Evolutionary conservation across 2,888 invertebrate species (phyloP).

Genomic region (Synanthedon formicaeformis): DNA sequence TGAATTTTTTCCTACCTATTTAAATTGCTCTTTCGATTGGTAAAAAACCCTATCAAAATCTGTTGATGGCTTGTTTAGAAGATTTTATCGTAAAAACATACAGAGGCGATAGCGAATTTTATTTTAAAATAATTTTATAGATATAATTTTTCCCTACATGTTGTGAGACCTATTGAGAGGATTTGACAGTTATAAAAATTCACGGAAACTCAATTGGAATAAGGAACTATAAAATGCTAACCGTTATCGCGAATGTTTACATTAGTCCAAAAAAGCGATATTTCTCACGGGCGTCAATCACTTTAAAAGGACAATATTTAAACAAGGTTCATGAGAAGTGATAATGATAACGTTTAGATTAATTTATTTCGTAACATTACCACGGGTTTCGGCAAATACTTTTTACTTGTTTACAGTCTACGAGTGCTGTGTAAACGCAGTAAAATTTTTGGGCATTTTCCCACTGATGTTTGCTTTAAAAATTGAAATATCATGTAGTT

Average conservation of each 20-base stretch:
- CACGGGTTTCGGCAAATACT: neutral
- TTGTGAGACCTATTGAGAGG: neutral
- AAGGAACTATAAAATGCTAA: neutral
- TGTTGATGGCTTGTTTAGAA: no score
- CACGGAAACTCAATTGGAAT: neutral
- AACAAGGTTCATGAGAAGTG: neutral
- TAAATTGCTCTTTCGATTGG: no score
- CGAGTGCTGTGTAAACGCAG: neutral
- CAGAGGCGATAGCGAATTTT: no score
- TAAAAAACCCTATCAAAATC: no score
- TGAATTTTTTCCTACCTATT: no score
- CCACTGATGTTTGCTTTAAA: neutral
- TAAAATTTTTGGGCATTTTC: neutral
- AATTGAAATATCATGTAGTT: no score
- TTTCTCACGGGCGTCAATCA: conserved; percentile 4
- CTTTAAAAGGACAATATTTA: conserved; percentile 1
- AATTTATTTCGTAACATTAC: neutral
- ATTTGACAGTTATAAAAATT: neutral
- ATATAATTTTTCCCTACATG: no score
- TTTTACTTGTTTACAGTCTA: neutral
- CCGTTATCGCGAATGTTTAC: neutral
- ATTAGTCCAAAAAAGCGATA: neutral
- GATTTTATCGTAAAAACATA: no score
- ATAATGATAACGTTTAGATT: neutral
- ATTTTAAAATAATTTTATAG: no score